Conservation (phyloP, 1,140 invertebrate genomes). For the Aleiodes sp. region DNA sequence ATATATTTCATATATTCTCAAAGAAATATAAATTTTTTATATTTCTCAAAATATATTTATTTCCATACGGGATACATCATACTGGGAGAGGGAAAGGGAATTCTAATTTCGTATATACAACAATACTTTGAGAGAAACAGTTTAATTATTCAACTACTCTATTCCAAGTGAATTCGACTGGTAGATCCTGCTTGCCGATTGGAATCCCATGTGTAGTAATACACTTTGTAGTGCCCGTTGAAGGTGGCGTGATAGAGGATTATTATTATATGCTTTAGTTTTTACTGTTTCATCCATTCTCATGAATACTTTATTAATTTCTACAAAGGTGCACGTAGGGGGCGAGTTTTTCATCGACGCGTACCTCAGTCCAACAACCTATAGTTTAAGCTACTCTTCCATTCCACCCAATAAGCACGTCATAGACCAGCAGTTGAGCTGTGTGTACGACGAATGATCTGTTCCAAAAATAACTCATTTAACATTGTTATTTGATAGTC, state of each 20-base stretch:
- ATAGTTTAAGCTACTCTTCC: neutral
- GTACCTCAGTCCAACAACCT: neutral
- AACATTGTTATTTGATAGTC: no score
- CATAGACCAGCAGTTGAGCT: neutral
- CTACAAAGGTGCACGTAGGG: conserved; percentile 37
- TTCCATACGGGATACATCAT: no score
- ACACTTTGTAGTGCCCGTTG: neutral
- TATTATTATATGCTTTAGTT: conserved; percentile 56
- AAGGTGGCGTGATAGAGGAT: conserved; percentile 45
- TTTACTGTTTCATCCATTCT: conserved; percentile 39
- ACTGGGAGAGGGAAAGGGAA: no score
- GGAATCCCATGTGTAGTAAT: neutral
- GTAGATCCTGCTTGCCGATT: neutral
- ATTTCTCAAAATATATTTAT: no score
- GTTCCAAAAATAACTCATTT: no score
- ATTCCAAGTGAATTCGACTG: neutral
- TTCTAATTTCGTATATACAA: no score
- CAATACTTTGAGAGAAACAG: no score
- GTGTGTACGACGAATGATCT: no score
- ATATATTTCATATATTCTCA: no score
- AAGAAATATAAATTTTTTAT: no score
- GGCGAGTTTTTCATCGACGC: neutral
- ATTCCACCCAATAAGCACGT: neutral
- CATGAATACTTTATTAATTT: conserved; percentile 58
- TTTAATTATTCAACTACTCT: neutral